phyloP scores from a whole-genome alignment of 1,140 invertebrate species.

The Nixonia krombeini region DNA sequence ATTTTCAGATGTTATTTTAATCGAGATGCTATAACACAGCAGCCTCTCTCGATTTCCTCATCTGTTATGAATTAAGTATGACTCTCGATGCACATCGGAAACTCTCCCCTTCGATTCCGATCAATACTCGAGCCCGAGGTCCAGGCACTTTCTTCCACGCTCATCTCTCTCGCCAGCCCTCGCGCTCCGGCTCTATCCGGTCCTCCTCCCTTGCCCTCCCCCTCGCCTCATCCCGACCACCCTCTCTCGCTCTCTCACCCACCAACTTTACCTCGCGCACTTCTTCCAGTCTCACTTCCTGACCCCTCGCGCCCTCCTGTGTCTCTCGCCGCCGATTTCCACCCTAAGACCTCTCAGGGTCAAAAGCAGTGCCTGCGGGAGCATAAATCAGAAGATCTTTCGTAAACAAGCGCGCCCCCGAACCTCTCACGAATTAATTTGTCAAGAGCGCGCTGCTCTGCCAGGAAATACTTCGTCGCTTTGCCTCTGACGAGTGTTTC shows the following conservation, averaged over 20 bases:
- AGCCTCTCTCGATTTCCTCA: neutral
- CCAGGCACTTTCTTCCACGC: conserved; percentile 10
- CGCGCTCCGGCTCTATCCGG: conserved; percentile 2
- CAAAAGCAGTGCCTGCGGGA: conserved; percentile 38
- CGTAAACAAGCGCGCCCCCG: conserved; percentile 40
- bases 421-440: conserved; percentile 43
- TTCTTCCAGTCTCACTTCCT: neutral
- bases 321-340: conserved; percentile 19
- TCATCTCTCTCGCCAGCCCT: conserved; percentile 3
- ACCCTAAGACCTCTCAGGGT: conserved; percentile 36
- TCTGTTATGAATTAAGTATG: conserved; percentile 23
- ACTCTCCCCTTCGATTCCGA: conserved; percentile 32
- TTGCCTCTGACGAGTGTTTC: no score
- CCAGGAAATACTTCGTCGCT: no score
- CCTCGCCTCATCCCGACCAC: conserved; percentile 16
- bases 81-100: conserved; percentile 16
- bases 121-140: conserved; percentile 19
- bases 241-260: conserved; percentile 11
- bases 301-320: conserved; percentile 17
- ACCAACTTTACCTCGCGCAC: neutral
- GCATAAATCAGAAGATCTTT: conserved; percentile 45
- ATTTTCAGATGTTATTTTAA: no score
- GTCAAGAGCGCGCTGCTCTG: conserved; percentile 18
- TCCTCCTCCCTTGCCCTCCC: neutral
- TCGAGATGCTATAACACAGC: neutral